Base-by-base conservation (phyloP, 92 coral and sea anemone species). In the Palythoa heliodiscus region DNA sequence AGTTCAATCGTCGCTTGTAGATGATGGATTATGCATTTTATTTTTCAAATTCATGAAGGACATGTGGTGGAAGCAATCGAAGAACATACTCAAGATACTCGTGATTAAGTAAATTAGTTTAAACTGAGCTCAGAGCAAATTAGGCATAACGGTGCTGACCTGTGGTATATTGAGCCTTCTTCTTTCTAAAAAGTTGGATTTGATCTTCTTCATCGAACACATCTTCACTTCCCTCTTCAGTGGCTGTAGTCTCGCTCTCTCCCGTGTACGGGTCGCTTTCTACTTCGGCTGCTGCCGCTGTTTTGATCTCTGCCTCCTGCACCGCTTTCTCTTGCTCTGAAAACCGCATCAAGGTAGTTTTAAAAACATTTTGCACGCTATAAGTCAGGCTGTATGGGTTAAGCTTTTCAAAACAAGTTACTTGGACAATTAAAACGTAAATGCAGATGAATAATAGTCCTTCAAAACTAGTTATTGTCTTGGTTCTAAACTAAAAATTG, bases 211-310 rank as follows among this genome's bases (percentile, higher is more conserved):
- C 74, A 1, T 80, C 63, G 52, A 80, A 80, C 74, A 47, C 58
- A 35, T 50, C 74, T 24, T 64, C 84, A 47, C 84, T 80, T 16
- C 61, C 61, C 29, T 23, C 74, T 52, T 67, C 84, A 43, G 84
- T 79, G n/a, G 84, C 73, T 20, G 72, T 79, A 14, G 84, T 64
- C 53, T 80, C 84, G 58, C 84, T 80, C 50, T 66, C 84, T 47
- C 37, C 84, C 22, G 84, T 80, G 71, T 50, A 63, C 16, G 39
- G 8, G 43, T 39, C 84, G 23, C 73, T 19, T 66, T 80, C 73
- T 15, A 38, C 61, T 67, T 70, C 73, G 47, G 35, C 25, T 57
- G 70, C 52, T 78, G 16, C 54, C 0, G 60, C 23, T 3, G 22
- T 52, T 66, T 55, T 80, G 48, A 80, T 23, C 23, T 19, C 61